Percentiles rank a stretch among this genome's conserved stretches.
Conservation (phyloP, 30 jellyfish, hydroid and myxozoan species). For the Chironex yamaguchii region DNA sequence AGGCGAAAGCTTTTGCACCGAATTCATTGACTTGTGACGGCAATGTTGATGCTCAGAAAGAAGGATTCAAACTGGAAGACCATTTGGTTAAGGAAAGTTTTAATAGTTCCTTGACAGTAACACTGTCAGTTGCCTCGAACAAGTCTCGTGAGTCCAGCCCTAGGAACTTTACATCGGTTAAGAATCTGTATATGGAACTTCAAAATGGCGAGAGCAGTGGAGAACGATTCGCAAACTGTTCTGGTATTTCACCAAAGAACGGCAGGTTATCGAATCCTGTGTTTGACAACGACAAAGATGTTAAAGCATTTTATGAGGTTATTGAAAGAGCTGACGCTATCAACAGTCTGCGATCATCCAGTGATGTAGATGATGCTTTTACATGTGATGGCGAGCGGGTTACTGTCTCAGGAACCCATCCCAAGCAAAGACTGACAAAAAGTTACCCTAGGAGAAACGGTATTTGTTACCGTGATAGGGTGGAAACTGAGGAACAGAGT, state of each 20-base stretch:
- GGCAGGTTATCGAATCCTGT: neutral
- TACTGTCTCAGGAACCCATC: neutral
- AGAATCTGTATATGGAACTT: neutral
- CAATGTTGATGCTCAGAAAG: neutral
- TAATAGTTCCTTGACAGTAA: neutral
- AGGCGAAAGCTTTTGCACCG: neutral
- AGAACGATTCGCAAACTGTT: neutral
- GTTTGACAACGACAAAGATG: neutral
- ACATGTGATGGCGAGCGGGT: neutral
- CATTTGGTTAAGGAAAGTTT: neutral
- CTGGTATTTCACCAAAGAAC: neutral
- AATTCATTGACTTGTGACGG: slow-evolving; percentile 1
- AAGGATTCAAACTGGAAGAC: neutral
- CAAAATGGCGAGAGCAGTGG: neutral
- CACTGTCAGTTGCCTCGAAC: neutral
- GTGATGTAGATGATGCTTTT: neutral
- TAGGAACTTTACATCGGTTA: neutral
- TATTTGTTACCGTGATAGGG: neutral
- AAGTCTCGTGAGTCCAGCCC: neutral
- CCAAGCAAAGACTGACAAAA: neutral
- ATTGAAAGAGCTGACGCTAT: neutral
- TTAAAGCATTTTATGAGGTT: neutral
- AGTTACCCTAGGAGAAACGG: neutral
- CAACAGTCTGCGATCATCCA: too few relatives aligned
- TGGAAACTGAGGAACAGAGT: neutral